Evolutionary conservation across 2,888 invertebrate genomes (phyloP).

Genomic region (Allygus modestus): DNA sequence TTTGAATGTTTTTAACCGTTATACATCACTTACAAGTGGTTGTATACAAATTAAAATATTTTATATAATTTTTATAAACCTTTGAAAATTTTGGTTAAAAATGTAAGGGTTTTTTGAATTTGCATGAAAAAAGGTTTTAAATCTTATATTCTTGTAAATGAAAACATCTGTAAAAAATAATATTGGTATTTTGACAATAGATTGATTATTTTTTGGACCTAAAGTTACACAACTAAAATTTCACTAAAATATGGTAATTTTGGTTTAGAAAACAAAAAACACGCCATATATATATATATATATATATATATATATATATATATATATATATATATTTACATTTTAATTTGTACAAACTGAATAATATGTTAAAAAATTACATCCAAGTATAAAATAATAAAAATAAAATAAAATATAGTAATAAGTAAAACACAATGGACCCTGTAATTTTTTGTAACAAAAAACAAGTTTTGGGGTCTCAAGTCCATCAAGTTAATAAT

Average conservation of each 20-base stretch:
- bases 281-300: not conserved
- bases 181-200: not conserved
- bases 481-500: conserved; percentile 21
- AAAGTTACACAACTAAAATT: not conserved
- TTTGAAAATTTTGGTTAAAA: too few relatives aligned
- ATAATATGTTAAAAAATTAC: not conserved
- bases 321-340: too few relatives aligned
- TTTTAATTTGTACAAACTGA: not conserved
- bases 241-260: conserved; percentile 9
- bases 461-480: not conserved
- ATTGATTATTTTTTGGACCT: conserved; percentile 8
- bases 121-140: too few relatives aligned
- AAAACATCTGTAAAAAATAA: not conserved
- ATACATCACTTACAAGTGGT: too few relatives aligned
- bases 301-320: too few relatives aligned
- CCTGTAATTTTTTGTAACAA: not conserved
- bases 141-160: too few relatives aligned
- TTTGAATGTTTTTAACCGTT: too few relatives aligned
- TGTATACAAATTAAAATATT: too few relatives aligned
- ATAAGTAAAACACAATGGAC: not conserved
- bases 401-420: too few relatives aligned
- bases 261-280: not conserved
- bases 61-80: too few relatives aligned
- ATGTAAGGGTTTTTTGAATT: not conserved
- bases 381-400: too few relatives aligned